Evolutionary conservation across 2,888 invertebrate genomes (phyloP).

Genomic region (Odontocerum albicorne): DNA sequence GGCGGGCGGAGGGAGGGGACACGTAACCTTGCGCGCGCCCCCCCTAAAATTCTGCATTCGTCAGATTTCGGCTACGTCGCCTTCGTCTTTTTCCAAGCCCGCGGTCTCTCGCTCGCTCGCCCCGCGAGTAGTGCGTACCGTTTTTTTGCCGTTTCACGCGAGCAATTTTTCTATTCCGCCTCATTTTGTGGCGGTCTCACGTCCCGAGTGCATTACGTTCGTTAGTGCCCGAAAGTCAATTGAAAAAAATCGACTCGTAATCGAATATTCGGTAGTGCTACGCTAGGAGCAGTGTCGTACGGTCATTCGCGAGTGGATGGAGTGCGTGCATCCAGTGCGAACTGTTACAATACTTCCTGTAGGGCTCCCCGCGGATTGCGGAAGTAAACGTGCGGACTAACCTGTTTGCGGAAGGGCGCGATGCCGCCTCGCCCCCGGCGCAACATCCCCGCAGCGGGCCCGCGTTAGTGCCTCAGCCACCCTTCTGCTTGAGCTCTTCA

Average conservation of each 20-base stretch:
- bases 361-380: constrained; percentile 4
- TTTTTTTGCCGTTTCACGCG: constrained; percentile 31
- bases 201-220: constrained; percentile 31
- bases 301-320: constrained; percentile 11
- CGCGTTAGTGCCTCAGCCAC: background rate
- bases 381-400: constrained; percentile 3
- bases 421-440: background rate
- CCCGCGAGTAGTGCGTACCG: constrained; percentile 26
- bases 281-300: constrained; percentile 6
- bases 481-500: constrained; percentile 1
- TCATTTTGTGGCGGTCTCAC: constrained; percentile 29
- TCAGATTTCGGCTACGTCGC: constrained; percentile 36
- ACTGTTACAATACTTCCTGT: background rate
- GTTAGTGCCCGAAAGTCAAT: constrained; percentile 15
- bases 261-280: constrained; percentile 18
- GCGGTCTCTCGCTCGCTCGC: constrained; percentile 28
- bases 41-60: constrained; percentile 36
- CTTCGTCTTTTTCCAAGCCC: constrained; percentile 27
- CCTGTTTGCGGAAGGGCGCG: constrained; percentile 8
- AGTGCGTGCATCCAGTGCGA: background rate
- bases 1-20: constrained; percentile 22
- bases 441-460: too few relatives aligned
- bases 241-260: constrained; percentile 10
- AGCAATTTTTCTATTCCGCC: constrained; percentile 33
- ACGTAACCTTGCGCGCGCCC: constrained; percentile 29